A percentile compares a stretch with the other conserved stretches of the same genome.
These are phyloP conservation scores for Clamator glandarius DNA, from an alignment of 2,797 vertebrate genomes.

Conservation along the genomic window DNA sequence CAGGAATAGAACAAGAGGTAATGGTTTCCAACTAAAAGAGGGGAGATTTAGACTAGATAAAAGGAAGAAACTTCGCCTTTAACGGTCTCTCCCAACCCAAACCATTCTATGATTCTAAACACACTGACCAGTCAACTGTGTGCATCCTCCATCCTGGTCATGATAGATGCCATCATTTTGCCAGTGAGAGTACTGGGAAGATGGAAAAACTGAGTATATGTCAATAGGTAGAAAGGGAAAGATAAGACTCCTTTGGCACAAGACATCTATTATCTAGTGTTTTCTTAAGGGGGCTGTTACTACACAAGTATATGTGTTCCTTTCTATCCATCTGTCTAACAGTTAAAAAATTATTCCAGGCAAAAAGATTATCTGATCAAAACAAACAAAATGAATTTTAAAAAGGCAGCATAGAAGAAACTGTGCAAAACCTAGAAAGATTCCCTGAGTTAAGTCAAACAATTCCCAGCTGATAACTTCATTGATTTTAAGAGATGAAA, in stretches of 20 bases:
- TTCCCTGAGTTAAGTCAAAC: conserved; percentile 25
- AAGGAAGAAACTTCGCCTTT: too few species aligned
- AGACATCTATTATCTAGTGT: not conserved
- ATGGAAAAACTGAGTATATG: too few species aligned
- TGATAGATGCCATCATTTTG: too few species aligned
- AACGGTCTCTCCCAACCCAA: too few species aligned
- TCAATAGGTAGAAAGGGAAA: too few species aligned
- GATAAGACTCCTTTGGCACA: not conserved
- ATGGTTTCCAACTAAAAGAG: too few species aligned
- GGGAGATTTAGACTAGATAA: too few species aligned
- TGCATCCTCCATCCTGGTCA: too few species aligned
- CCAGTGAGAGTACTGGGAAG: too few species aligned
- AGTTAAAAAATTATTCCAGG: not conserved
- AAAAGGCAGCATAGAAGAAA: not conserved
- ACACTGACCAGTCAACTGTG: too few species aligned
- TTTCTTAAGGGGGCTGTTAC: not conserved
- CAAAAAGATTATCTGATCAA: not conserved
- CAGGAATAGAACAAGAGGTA: too few species aligned
- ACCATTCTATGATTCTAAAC: too few species aligned
- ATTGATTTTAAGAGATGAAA: conserved; percentile 61
- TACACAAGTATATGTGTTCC: not conserved
- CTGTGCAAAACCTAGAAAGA: not conserved
- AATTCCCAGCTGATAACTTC: conserved; percentile 38
- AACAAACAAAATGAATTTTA: conserved; percentile 6
- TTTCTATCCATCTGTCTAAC: not conserved